These are phyloP conservation scores for Chouioia cunea DNA, from an alignment of 2,888 invertebrate genomes.

Conservation along the genomic window DNA sequence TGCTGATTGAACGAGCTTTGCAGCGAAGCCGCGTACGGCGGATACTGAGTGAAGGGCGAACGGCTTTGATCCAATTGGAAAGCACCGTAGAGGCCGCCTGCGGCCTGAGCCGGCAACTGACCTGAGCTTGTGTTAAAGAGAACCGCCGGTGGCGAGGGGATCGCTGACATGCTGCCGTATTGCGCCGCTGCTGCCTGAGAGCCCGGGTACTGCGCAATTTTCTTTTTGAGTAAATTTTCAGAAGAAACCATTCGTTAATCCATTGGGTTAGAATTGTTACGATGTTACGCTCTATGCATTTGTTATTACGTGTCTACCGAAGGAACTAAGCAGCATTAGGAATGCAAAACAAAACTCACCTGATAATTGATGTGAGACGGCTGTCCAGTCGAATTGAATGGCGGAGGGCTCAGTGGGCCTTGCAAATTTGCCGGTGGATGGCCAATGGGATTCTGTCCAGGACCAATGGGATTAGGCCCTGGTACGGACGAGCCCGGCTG, in stretches of 20 bases:
- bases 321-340: not conserved
- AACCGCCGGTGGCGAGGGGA: slow-evolving; percentile 88
- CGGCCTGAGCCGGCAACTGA: slow-evolving; percentile 75
- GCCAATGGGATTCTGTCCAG: slow-evolving; percentile 67
- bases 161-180: slow-evolving; percentile 84
- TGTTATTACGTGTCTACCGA: too few relatives aligned
- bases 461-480: slow-evolving; percentile 67
- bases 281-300: too few relatives aligned
- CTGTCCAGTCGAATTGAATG: slow-evolving; percentile 71
- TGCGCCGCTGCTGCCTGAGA: slow-evolving; percentile 70
- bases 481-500: slow-evolving; percentile 68
- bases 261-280: too few relatives aligned
- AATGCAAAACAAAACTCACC: slow-evolving; percentile 68
- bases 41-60: slow-evolving; percentile 85
- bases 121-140: slow-evolving; percentile 82
- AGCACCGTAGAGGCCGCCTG: slow-evolving; percentile 83
- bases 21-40: slow-evolving; percentile 77
- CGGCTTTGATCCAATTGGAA: slow-evolving; percentile 84
- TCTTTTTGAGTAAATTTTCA: slow-evolving; percentile 7
- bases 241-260: too few relatives aligned
- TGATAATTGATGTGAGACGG: slow-evolving; percentile 78
- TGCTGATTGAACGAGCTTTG: slow-evolving; percentile 71
- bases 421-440: slow-evolving; percentile 77
- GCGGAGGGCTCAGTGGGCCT: slow-evolving; percentile 69
- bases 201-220: slow-evolving; percentile 61